Conservation (phyloP, 2,888 invertebrate genomes). For the Alviniconcha strummeri region DNA sequence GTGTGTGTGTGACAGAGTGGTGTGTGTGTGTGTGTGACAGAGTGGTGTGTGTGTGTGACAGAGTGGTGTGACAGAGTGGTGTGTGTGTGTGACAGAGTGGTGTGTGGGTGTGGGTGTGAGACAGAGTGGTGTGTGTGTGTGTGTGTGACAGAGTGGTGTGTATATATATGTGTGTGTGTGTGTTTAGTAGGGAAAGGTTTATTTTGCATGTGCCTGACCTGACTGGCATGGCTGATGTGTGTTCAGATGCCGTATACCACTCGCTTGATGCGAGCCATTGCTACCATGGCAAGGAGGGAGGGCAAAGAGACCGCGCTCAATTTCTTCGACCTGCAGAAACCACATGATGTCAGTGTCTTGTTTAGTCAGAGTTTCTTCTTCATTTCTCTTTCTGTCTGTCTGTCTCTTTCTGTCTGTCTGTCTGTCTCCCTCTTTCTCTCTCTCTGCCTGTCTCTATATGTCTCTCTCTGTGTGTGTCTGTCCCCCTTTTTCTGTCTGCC, state of each 20-base stretch:
- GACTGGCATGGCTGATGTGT: too few species aligned
- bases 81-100: too few species aligned
- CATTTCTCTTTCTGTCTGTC: neutral
- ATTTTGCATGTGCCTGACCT: too few species aligned
- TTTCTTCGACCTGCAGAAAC: constrained; percentile 76
- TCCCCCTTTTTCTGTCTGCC: neutral
- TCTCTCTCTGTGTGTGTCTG: neutral
- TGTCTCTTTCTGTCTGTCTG: neutral
- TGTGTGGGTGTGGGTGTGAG: too few species aligned
- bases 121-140: too few species aligned
- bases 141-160: too few species aligned
- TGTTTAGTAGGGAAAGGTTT: too few species aligned
- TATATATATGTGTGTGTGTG: too few species aligned
- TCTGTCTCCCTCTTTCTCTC: neutral
- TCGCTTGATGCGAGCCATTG: constrained; percentile 73
- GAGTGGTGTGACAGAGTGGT: too few species aligned
- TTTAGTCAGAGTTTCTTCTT: neutral
- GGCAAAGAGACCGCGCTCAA: constrained; percentile 74
- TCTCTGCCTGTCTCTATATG: neutral
- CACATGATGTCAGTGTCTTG: constrained; percentile 65
- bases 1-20: too few species aligned
- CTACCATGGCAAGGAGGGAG: constrained; percentile 72
- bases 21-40: too few species aligned
- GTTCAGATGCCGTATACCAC: constrained; percentile 66
- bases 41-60: too few species aligned